Conservation (phyloP, 2,888 invertebrate species). For the Laothoe populi region DNA sequence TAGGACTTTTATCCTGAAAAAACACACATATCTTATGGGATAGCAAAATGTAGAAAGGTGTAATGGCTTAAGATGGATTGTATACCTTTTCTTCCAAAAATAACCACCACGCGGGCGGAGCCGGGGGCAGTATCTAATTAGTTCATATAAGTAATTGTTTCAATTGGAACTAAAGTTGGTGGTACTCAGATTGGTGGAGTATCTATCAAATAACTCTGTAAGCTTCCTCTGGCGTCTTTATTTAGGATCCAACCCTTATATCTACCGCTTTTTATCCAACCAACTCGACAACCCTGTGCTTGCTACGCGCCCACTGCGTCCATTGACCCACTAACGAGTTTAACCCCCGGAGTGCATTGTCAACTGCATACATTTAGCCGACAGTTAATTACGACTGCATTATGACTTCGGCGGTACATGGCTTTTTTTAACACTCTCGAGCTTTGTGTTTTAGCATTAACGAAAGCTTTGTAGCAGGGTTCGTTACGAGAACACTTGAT, state of each 20-base stretch:
- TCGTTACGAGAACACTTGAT: conserved; percentile 12
- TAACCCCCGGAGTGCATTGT: conserved; percentile 22
- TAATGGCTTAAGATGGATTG: too few species aligned
- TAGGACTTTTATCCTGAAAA: too few species aligned
- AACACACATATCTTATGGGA: too few species aligned
- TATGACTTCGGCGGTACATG: conserved; percentile 3
- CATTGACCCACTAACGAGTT: conserved; percentile 20
- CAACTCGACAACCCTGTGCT: not conserved
- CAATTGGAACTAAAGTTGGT: too few species aligned
- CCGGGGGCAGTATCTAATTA: too few species aligned
- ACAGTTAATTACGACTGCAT: conserved; percentile 14
- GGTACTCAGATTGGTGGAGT: too few species aligned
- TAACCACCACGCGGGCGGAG: too few species aligned
- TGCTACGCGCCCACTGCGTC: not conserved
- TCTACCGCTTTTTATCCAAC: not conserved
- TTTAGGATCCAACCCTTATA: not conserved
- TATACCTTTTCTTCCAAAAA: too few species aligned
- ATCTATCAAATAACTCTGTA: too few species aligned
- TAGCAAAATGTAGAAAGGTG: too few species aligned
- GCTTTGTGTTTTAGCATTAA: conserved; percentile 18
- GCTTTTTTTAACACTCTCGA: conserved; percentile 2
- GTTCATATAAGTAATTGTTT: too few species aligned
- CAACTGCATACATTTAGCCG: conserved; percentile 22
- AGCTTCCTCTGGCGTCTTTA: too few species aligned
- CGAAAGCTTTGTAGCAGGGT: conserved; percentile 8